Percentiles rank a stretch among this genome's conserved stretches.
Conservation (phyloP, 2,797 vertebrate species). For the Scolopax rusticola region DNA sequence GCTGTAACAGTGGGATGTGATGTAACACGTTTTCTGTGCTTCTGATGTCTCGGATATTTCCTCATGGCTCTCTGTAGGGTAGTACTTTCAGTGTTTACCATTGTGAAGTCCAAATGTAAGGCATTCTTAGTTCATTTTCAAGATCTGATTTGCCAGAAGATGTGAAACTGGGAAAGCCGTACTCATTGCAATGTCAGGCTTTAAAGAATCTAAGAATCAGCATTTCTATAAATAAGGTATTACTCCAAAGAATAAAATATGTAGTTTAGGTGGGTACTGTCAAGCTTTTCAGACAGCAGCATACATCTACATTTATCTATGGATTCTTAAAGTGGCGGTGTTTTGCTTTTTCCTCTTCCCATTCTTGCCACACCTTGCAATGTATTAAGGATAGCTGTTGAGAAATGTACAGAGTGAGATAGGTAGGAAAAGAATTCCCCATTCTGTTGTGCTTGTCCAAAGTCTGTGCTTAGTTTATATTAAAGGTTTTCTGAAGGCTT, state of each 20-base stretch:
- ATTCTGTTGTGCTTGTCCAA: background rate
- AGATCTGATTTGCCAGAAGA: background rate
- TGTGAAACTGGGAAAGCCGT: background rate
- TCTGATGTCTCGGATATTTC: slow-evolving; percentile 41
- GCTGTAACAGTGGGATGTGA: slow-evolving; percentile 25
- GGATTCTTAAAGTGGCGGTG: background rate
- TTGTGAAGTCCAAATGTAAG: slow-evolving; percentile 26
- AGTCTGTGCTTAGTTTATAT: background rate
- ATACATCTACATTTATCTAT: background rate
- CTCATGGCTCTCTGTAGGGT: slow-evolving; percentile 28
- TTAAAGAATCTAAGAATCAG: background rate
- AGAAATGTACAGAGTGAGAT: background rate
- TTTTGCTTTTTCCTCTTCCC: background rate
- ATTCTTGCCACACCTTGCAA: background rate
- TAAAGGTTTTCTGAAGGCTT: background rate
- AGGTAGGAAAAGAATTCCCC: background rate
- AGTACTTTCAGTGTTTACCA: background rate
- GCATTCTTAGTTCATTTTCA: slow-evolving; percentile 10
- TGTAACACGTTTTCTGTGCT: slow-evolving; percentile 23
- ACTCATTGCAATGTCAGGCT: background rate
- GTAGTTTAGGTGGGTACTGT: background rate
- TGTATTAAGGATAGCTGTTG: background rate
- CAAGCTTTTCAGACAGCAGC: background rate
- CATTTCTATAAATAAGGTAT: background rate
- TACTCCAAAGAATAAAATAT: background rate